Percentiles rank a stretch among this genome's conserved stretches.
These are phyloP conservation scores for Tanypteryx hageni DNA, from an alignment of 2,888 invertebrate genomes.

Conservation along the genomic window DNA sequence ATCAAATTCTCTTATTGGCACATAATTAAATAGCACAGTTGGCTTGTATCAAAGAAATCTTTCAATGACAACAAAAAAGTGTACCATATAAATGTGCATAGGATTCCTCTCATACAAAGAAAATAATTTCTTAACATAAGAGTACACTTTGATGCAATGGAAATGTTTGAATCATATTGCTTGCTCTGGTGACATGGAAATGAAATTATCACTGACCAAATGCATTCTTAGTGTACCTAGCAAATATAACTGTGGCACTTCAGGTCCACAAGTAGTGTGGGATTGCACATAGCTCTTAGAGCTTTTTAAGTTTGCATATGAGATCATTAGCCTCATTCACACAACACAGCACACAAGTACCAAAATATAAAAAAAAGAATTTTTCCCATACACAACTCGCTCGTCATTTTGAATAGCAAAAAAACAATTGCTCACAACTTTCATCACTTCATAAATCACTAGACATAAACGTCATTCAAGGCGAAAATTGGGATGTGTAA, in stretches of 20 bases:
- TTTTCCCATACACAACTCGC: slow-evolving; percentile 34
- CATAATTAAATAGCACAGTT: slow-evolving; percentile 61
- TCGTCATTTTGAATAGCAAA: slow-evolving; percentile 42
- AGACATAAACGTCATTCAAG: slow-evolving; percentile 54
- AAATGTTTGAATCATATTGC: slow-evolving; percentile 44
- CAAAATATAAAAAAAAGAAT: slow-evolving; percentile 59
- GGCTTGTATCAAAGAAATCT: slow-evolving; percentile 46
- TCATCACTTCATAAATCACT: slow-evolving; percentile 51
- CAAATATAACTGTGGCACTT: slow-evolving; percentile 40
- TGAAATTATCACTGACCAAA: slow-evolving; percentile 47
- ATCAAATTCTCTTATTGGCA: slow-evolving; percentile 57
- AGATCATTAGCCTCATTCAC: slow-evolving; percentile 59
- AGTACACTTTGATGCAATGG: slow-evolving; percentile 49
- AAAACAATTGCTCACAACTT: slow-evolving; percentile 44
- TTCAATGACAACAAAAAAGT: slow-evolving; percentile 41
- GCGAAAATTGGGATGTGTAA: slow-evolving; percentile 43
- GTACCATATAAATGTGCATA: slow-evolving; percentile 46
- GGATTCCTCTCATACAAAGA: slow-evolving; percentile 53
- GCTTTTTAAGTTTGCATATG: slow-evolving; percentile 50
- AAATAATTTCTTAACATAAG: slow-evolving; percentile 1
- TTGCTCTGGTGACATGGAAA: neutral
- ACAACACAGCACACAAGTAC: slow-evolving; percentile 46
- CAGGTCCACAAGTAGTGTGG: slow-evolving; percentile 8
- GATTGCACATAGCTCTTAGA: slow-evolving; percentile 60
- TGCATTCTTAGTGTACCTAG: slow-evolving; percentile 42